These are phyloP conservation scores for Acrocephalus kingi DNA, from an alignment of 2,113 vertebrate species.

Conservation along the genomic window DNA sequence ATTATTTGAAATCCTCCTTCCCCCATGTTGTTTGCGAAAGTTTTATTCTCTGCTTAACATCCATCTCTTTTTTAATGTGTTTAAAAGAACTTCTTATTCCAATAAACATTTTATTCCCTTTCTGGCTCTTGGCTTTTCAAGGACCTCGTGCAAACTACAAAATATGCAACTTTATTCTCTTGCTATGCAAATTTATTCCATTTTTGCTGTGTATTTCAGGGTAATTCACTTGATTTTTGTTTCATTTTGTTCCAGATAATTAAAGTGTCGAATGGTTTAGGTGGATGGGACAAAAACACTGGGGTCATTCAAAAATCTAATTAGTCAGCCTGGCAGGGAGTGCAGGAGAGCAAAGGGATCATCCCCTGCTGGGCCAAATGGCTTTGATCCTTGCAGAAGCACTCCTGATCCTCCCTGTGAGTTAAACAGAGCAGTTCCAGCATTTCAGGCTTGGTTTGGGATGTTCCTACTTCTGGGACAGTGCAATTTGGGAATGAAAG, in stretches of 20 bases:
- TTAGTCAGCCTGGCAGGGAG: constrained; percentile 15
- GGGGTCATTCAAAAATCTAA: background rate
- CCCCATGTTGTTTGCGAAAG: background rate
- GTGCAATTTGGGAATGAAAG: too few relatives aligned
- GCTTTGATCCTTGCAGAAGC: background rate
- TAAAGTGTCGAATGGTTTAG: background rate
- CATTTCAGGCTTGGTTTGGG: background rate
- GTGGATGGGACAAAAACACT: background rate
- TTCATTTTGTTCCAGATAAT: constrained; percentile 17
- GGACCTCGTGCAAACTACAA: background rate
- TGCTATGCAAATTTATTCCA: background rate
- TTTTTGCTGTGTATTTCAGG: background rate
- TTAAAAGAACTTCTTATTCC: background rate
- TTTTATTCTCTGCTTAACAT: background rate
- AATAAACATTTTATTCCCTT: background rate
- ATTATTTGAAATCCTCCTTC: background rate
- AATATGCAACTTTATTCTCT: background rate
- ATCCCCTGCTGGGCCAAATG: background rate
- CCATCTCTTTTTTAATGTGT: background rate
- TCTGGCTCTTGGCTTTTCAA: background rate
- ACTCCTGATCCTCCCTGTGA: background rate
- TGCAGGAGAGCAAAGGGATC: background rate
- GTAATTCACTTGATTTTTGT: background rate
- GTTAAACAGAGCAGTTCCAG: background rate
- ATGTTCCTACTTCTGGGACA: fast-evolving